phyloP scores from a whole-genome alignment of 2,113 vertebrate genomes.

The Aleadryas rufinucha region DNA sequence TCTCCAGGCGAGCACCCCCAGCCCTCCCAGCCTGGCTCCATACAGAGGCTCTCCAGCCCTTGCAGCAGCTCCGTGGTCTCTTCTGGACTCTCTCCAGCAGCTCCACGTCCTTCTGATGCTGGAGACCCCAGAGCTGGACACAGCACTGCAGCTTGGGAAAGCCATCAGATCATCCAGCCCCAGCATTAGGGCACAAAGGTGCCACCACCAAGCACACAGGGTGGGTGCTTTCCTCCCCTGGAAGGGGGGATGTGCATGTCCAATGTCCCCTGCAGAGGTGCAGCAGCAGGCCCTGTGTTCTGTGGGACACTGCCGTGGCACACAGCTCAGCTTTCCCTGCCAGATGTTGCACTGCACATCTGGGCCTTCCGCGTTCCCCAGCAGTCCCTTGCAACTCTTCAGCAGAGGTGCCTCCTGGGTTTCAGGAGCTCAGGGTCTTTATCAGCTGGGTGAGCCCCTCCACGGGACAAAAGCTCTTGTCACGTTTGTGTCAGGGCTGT shows the following conservation, averaged over 20 bases:
- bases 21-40: not conserved
- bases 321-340: accelerated
- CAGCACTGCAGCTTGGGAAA: not conserved
- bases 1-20: not conserved
- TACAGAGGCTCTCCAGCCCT: not conserved
- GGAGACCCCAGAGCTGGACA: not conserved
- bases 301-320: accelerated
- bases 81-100: not conserved
- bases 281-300: not conserved
- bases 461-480: not conserved
- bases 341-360: not conserved
- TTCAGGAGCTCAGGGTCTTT: not conserved
- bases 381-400: not conserved
- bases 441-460: not conserved
- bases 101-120: not conserved
- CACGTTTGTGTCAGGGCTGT: not conserved
- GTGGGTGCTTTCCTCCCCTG: not conserved
- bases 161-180: accelerated
- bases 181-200: not conserved
- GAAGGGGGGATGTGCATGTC: accelerated
- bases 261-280: accelerated
- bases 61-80: accelerated
- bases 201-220: accelerated
- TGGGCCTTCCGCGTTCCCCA: accelerated
- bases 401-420: not conserved